These are phyloP conservation scores for Pyrocephalus nanus DNA, from an alignment of 2,797 vertebrate genomes.

Conservation along the genomic window DNA sequence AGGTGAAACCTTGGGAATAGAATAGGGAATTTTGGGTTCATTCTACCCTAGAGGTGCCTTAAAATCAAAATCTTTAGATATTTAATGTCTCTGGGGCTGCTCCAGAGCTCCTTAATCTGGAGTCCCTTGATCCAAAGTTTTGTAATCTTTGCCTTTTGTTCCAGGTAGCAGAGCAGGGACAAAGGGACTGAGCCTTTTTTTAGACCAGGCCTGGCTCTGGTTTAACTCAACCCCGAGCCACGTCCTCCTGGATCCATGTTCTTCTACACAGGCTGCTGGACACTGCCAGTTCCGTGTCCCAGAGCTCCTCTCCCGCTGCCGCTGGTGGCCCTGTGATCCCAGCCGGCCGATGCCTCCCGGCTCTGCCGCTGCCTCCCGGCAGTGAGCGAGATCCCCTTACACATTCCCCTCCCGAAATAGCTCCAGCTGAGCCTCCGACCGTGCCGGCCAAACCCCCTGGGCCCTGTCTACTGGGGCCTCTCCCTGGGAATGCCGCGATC, in stretches of 20 bases:
- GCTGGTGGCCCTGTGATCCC: not conserved
- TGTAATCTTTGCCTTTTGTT: not conserved
- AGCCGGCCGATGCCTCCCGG: not conserved
- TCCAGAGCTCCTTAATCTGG: not conserved
- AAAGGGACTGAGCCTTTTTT: not conserved
- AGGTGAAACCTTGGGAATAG: not conserved
- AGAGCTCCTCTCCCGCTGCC: not conserved
- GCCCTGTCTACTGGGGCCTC: not conserved
- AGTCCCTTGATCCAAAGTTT: not conserved
- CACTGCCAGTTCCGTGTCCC: not conserved
- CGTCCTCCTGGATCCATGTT: not conserved
- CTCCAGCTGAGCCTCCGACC: not conserved
- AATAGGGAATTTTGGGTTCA: not conserved
- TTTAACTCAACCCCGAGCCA: not conserved
- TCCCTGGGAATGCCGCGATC: not conserved
- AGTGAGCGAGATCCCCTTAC: not conserved
- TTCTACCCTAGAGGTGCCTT: not conserved
- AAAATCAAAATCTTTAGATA: not conserved
- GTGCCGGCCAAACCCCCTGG: fast-evolving
- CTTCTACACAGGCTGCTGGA: not conserved
- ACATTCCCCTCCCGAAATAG: conserved; percentile 52
- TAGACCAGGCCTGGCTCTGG: not conserved
- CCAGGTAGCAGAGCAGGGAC: not conserved
- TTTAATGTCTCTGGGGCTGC: not conserved
- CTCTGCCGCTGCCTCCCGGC: not conserved